Evolutionary conservation across 2,113 vertebrate species (phyloP), one percentile per base, ranked within the genome.

Genomic region (Gambusia affinis): DNA sequence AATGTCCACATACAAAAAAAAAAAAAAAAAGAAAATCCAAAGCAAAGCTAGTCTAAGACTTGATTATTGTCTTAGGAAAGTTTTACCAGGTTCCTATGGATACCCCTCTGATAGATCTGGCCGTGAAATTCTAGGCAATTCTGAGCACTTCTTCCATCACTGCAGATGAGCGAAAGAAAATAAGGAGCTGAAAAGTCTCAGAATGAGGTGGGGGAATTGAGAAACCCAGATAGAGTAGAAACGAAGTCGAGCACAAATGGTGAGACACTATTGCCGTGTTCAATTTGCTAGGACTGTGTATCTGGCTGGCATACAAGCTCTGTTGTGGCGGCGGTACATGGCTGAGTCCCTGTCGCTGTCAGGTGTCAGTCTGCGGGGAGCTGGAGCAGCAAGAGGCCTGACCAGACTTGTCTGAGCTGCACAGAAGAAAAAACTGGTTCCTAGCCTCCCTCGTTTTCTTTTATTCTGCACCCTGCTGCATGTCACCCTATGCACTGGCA

Each of bases 381-480:
- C 73, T 79, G 54, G 72, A 85, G 73, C 81, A 75, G 77, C 60
- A 31, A 81, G 74, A 75, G 80, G 88, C 63, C 78, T 44, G 12
- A 75, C 72, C 74, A 81, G 82, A 78, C 86, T 81, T 78, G 85
- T 84, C 70, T 78, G 78, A 86, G 85, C 80, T 67, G 75, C 63
- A 79, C 69, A 84, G 70, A 83, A 73, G 24, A 84, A 70, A 83
- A 73, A 80, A 79, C 68, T 63, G 19, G 81, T 83, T 82, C 78
- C 78, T 65, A 79, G 72, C 72, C 74, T 73, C 64, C 28, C 73
- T 70, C 60, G 4, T 68, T 78, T 24, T 24, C 90, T 88, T 87
- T 91, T 86, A 89, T 90, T 88, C 85, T 86, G 86, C 86, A 88
- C 83, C 83, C 82, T 76, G 90, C 90, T 85, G 88, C 89, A 91